Conservation (phyloP, 2,888 invertebrate species). For the Lordiphosa andalusiaca region DNA sequence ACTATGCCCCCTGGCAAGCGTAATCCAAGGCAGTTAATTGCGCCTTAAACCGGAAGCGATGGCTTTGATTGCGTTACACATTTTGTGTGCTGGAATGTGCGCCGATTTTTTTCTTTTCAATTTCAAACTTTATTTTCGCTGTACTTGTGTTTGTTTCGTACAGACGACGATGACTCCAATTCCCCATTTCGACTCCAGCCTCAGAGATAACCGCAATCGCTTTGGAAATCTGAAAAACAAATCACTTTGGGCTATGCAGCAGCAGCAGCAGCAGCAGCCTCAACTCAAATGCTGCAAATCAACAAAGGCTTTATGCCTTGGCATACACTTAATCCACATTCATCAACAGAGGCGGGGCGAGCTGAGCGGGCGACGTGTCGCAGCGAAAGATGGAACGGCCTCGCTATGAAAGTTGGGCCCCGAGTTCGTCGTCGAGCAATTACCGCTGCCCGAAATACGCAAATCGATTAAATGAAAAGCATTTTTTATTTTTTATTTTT, state of each 20-base stretch:
- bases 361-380: not conserved
- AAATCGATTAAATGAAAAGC: slow-evolving; percentile 61
- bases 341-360: slow-evolving; percentile 23
- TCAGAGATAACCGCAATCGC: slow-evolving; percentile 64
- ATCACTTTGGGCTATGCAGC: slow-evolving; percentile 67
- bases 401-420: slow-evolving; percentile 63
- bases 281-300: slow-evolving; percentile 20
- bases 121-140: slow-evolving; percentile 39
- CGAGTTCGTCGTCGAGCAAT: slow-evolving; percentile 46
- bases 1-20: slow-evolving; percentile 45
- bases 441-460: slow-evolving; percentile 71
- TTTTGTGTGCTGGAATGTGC: slow-evolving; percentile 69
- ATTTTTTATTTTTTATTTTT: slow-evolving; percentile 5
- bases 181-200: slow-evolving; percentile 27
- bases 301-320: slow-evolving; percentile 54
- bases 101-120: slow-evolving; percentile 64
- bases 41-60: slow-evolving; percentile 74
- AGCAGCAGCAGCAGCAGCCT: slow-evolving; percentile 44
- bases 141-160: not conserved
- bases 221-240: slow-evolving; percentile 72
- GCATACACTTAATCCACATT: slow-evolving; percentile 73
- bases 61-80: slow-evolving; percentile 76
- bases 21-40: slow-evolving; percentile 73
- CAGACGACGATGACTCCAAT: slow-evolving; percentile 37
- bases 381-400: slow-evolving; percentile 26